Percentiles rank a stretch among this genome's conserved stretches.
Evolutionary conservation across 2,888 invertebrate species (phyloP).

Genomic region (Acleris emargana): DNA sequence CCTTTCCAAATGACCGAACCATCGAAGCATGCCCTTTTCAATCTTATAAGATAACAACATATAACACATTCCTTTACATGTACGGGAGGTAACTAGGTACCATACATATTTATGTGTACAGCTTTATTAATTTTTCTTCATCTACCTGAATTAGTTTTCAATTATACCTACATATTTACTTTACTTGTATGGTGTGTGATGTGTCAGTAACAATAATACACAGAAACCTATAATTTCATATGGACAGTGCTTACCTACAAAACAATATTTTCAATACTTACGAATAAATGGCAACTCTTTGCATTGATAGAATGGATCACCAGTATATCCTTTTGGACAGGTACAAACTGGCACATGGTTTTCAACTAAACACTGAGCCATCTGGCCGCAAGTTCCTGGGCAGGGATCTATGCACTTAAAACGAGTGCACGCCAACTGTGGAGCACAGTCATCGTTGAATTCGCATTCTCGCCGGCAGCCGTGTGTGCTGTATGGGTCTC

Average conservation of each 20-base stretch:
- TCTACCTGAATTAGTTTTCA: neutral
- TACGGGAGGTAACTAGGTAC: too few species aligned
- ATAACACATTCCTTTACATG: too few species aligned
- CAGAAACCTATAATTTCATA: too few species aligned
- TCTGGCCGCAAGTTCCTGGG: slow-evolving; percentile 91
- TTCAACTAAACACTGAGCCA: slow-evolving; percentile 90
- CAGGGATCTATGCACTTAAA: slow-evolving; percentile 94
- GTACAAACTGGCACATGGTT: slow-evolving; percentile 91
- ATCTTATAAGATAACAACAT: too few species aligned
- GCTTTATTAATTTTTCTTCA: neutral
- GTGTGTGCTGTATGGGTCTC: slow-evolving; percentile 90
- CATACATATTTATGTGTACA: too few species aligned
- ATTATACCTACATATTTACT: too few species aligned
- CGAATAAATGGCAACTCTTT: slow-evolving; percentile 78
- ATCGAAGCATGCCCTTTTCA: too few species aligned
- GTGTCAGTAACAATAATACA: too few species aligned
- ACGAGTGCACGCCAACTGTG: slow-evolving; percentile 89
- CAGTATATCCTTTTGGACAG: slow-evolving; percentile 89
- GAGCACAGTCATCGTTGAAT: slow-evolving; percentile 89
- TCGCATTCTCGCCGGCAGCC: slow-evolving; percentile 92
- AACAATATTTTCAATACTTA: slow-evolving; percentile 49
- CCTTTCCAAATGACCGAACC: too few species aligned
- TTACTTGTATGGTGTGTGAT: too few species aligned
- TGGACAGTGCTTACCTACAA: neutral
- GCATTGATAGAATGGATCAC: slow-evolving; percentile 93